Evolutionary conservation across 2,888 invertebrate species (phyloP), one percentile per base, ranked within the genome.

Genomic region (Chalcosyrphus nemorum): DNA sequence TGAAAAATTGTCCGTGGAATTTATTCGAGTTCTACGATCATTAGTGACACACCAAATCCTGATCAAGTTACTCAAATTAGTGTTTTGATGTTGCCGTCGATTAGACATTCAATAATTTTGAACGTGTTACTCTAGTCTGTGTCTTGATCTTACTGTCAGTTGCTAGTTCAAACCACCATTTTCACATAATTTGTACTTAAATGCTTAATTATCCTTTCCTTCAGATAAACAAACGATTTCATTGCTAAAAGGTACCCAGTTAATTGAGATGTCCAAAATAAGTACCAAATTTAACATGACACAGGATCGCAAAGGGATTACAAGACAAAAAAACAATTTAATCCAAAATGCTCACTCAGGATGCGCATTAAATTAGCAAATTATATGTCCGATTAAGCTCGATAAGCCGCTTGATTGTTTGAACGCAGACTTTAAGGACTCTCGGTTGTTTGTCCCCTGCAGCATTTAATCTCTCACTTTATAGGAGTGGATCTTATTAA

Each of bases 361-460:
- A 74, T 80, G 80, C 78, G 84, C 84, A 80, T 80, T 84, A 84
- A 84, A 80, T 84, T 80, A 84, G 84, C 84, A 84, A 84, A 84
- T 84, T 84, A 84, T 80, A 65, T 57, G 84, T 84, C 84, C 52
- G 84, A 84, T 84, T 63, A 63, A 74, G 43, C 9, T 32, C 65
- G 84, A 84, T 84, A 84, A 84, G 74, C 35, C 65, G 38, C 32
- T 66, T 77, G 65, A 59, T 71, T 65, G 27, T 29, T 35, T 38
- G 38, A 7, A 32, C 29, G 27, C 47, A 57, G 56, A 50, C 7
- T 27, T 15, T n/a, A 4, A 27, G 17, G 35, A 38, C 29, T n/a
- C 17, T 32, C n/a, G n/a, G 13, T 17, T 15, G 17, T 38, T 32
- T 50, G 57, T 11, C 29, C 13, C 19, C 1, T 21, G 19, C 15